Evolutionary conservation across 37 sponge, comb jelly and placozoan species (phyloP).

Genomic region (Crambe crambe): DNA sequence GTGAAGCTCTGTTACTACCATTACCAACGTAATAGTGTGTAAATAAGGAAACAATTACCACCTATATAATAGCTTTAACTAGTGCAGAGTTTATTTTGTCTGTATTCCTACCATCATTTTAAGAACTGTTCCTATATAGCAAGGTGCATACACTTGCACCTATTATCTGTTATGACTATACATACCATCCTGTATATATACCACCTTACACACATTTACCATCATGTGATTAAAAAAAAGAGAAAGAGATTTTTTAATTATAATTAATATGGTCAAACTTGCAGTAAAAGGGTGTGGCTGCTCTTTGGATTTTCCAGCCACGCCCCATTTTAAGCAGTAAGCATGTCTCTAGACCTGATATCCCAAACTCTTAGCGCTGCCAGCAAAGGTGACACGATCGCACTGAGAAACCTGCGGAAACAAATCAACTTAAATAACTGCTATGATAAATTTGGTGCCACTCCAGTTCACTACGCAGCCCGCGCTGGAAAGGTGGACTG

Average conservation of each 20-base stretch:
- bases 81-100: not conserved
- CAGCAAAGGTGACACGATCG: slow-evolving; percentile 46
- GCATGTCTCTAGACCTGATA: slow-evolving; percentile 3
- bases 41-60: not conserved
- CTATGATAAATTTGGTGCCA: slow-evolving; percentile 70
- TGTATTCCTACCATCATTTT: not conserved
- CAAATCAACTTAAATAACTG: slow-evolving; percentile 28
- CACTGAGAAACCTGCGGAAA: slow-evolving; percentile 14
- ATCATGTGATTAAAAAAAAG: slow-evolving; percentile 5
- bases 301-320: too few relatives aligned
- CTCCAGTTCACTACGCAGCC: slow-evolving; percentile 77
- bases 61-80: not conserved
- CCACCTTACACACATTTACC: slow-evolving; percentile 8
- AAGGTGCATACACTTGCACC: too few relatives aligned
- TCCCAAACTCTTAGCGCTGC: slow-evolving; percentile 47
- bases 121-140: too few relatives aligned
- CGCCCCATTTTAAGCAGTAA: too few relatives aligned
- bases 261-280: not conserved
- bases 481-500: slow-evolving; percentile 59
- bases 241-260: not conserved
- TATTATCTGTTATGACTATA: not conserved
- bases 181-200: not conserved
- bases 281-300: not conserved
- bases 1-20: not conserved
- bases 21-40: not conserved